These are phyloP conservation scores for Wasmannia auropunctata DNA, from an alignment of 1,140 invertebrate genomes.

Conservation along the genomic window DNA sequence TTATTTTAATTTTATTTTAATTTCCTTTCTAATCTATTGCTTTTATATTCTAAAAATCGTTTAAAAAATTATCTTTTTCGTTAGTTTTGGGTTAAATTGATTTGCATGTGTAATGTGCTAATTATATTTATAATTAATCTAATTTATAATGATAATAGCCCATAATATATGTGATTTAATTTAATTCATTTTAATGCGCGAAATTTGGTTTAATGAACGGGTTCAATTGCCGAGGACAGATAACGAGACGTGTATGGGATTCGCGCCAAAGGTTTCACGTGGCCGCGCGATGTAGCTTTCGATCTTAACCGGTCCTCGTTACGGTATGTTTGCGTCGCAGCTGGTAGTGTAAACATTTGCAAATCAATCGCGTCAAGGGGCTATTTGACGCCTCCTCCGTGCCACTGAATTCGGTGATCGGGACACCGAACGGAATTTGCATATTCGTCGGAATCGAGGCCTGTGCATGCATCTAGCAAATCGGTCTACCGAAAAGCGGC, in stretches of 20 bases:
- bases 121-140: neutral
- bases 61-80: neutral
- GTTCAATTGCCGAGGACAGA: neutral
- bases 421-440: slow-evolving; percentile 53
- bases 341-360: slow-evolving; percentile 58
- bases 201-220: neutral
- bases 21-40: neutral
- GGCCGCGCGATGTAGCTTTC: neutral
- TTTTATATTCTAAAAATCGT: neutral
- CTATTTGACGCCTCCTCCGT: slow-evolving; percentile 18
- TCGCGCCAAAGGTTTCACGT: neutral
- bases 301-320: slow-evolving; percentile 42
- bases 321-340: slow-evolving; percentile 47
- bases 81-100: neutral
- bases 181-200: neutral
- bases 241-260: neutral
- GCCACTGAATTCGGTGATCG: slow-evolving; percentile 48
- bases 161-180: neutral
- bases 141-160: neutral
- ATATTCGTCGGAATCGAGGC: slow-evolving; percentile 36
- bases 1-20: neutral
- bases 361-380: slow-evolving; percentile 45
- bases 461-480: slow-evolving; percentile 20
- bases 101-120: neutral
- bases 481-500: slow-evolving; percentile 5